These are phyloP conservation scores for Champsocephalus gunnari DNA, from an alignment of 2,797 vertebrate species.

Conservation along the genomic window DNA sequence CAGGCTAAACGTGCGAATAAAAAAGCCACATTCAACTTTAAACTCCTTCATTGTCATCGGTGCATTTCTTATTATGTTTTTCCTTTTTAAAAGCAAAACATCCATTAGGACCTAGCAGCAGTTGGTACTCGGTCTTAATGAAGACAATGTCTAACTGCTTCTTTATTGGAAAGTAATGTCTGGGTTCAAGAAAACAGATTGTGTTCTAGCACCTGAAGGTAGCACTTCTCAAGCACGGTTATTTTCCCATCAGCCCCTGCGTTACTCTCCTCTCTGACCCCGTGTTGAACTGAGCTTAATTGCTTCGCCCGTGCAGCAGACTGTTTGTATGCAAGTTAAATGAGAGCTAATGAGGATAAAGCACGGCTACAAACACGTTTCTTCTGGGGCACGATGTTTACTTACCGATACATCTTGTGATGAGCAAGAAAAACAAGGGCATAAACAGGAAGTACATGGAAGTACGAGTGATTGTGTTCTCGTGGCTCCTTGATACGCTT, in stretches of 20 bases:
- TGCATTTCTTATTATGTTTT: not conserved
- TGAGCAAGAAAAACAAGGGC: not conserved
- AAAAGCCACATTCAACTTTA: not conserved
- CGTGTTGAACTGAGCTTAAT: constrained; percentile 33
- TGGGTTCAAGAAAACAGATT: not conserved
- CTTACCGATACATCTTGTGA: constrained; percentile 21
- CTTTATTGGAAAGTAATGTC: not conserved
- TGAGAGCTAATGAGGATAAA: constrained; percentile 48
- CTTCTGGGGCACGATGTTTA: constrained; percentile 34
- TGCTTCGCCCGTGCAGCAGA: constrained; percentile 3
- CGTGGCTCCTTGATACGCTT: constrained; percentile 1
- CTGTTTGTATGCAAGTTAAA: constrained; percentile 33
- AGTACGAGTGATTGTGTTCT: constrained; percentile 13
- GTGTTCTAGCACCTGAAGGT: too few species aligned
- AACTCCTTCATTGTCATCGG: not conserved
- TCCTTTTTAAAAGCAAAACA: constrained; percentile 3
- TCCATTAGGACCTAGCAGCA: not conserved
- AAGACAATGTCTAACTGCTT: not conserved
- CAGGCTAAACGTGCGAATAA: not conserved
- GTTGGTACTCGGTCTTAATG: not conserved
- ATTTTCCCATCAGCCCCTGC: not conserved
- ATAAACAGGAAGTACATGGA: not conserved
- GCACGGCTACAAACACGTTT: constrained; percentile 20
- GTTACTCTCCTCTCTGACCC: constrained; percentile 8
- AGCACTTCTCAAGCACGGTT: not conserved